phyloP scores from a whole-genome alignment of 2,113 vertebrate genomes.

The Ploceus nigricollis region DNA sequence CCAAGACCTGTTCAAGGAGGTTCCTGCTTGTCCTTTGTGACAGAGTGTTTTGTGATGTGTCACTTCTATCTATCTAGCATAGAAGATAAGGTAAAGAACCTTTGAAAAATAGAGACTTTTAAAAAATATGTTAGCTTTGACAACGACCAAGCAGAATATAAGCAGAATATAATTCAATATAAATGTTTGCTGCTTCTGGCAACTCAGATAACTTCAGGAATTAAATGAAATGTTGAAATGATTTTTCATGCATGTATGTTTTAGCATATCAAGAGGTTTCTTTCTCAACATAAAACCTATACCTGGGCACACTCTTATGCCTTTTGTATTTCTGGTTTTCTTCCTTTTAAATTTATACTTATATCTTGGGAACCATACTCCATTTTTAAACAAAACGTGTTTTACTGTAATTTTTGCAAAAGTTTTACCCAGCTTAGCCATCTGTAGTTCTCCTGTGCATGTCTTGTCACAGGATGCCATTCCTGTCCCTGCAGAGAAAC shows the following conservation, averaged over 20 bases:
- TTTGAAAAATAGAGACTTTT: background rate
- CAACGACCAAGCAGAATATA: fast-evolving
- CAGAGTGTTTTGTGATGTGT: background rate
- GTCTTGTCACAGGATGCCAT: background rate
- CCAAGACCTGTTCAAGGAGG: background rate
- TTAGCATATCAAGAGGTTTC: background rate
- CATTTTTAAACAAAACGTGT: background rate
- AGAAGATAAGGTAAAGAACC: background rate
- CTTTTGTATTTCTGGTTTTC: background rate
- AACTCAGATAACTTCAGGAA: background rate
- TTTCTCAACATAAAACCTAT: background rate
- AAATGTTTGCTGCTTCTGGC: background rate
- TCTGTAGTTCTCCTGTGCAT: background rate
- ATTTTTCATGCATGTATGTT: background rate
- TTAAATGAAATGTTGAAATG: background rate
- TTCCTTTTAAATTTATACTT: background rate
- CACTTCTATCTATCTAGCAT: background rate
- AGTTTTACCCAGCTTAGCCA: background rate
- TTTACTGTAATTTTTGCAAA: background rate
- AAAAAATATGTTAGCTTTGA: background rate
- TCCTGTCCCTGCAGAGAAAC: background rate
- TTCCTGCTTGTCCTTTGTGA: background rate
- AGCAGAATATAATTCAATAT: background rate
- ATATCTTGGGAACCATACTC: background rate
- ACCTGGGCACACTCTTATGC: background rate